Evolutionary conservation across 2,888 invertebrate species (phyloP), one percentile per base, ranked within the genome.

Genomic region (Sepioteuthis lessoniana): DNA sequence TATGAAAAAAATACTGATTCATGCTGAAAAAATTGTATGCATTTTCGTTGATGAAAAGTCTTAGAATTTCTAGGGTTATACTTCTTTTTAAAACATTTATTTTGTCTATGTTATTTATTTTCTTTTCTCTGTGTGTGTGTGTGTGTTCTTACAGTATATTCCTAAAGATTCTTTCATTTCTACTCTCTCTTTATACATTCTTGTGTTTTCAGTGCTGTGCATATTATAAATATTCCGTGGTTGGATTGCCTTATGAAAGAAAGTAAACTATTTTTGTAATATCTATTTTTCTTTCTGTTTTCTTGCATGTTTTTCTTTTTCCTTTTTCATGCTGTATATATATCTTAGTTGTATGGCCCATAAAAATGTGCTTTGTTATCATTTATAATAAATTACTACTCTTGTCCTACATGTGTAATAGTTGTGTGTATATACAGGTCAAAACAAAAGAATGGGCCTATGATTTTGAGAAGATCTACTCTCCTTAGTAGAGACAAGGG

Each of bases 151-250:
- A 10, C 13, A 2, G 31, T 10, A 10, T 76, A 1, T 76, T 76
- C 13, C n/a, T n/a, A 31, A n/a, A 31, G 8, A n/a, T 31, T 76
- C 16, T 76, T 76, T n/a, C 31, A 76, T 76, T 76, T 76, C 76
- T 76, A 31, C n/a, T 50, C 21, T 21, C 3, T 50, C 3, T 50
- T 50, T 19, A 50, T 50, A 50, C 19, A 76, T 76, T 76, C 31
- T 76, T 76, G 76, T 76, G n/a, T 76, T 76, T 76, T 76, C 76
- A 76, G 50, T 76, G n/a, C 31, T n/a, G n/a, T 76, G 76, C 76
- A n/a, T n/a, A 31, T 76, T 76, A n/a, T n/a, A 50, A 50, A 50
- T 60, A 31, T 76, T 76, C 31, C 16, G 31, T 76, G n/a, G 31
- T 76, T 76, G 31, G 31, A n/a, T 8, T 76, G 31, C n/a, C 76